phyloP scores from a whole-genome alignment of 1,140 invertebrate genomes.

The Cotesia vestalis region DNA sequence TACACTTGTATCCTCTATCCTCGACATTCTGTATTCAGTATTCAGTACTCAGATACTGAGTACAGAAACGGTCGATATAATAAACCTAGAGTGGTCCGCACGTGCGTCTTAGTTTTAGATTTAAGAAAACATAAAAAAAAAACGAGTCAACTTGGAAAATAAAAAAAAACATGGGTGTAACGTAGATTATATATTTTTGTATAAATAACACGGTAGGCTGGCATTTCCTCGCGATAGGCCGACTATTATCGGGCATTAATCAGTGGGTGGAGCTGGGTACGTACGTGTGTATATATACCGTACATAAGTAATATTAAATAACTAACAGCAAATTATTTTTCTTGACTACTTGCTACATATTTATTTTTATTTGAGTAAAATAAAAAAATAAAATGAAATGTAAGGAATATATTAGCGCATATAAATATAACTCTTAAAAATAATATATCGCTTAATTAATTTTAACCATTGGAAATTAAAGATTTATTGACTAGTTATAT shows the following conservation, averaged over 20 bases:
- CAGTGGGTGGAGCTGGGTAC: conserved; percentile 30
- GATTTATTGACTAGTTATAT: too few relatives aligned
- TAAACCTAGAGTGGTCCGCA: background rate
- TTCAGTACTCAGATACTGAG: background rate
- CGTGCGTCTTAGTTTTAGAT: conserved; percentile 2
- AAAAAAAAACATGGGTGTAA: background rate
- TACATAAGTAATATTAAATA: conserved; percentile 21
- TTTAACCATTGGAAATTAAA: too few relatives aligned
- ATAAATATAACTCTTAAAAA: too few relatives aligned
- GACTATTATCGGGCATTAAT: conserved; percentile 28
- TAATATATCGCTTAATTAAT: too few relatives aligned
- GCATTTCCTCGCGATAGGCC: conserved; percentile 28
- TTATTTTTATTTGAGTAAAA: background rate
- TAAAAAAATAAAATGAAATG: too few relatives aligned
- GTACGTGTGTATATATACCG: too few relatives aligned
- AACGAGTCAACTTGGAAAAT: background rate
- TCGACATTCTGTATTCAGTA: too few relatives aligned
- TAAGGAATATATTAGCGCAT: too few relatives aligned
- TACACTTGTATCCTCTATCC: too few relatives aligned
- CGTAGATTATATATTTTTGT: conserved; percentile 26
- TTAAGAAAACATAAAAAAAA: too few relatives aligned
- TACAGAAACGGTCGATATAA: conserved; percentile 3
- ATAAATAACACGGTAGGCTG: conserved; percentile 33
- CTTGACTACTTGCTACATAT: background rate
- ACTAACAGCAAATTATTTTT: conserved; percentile 26